Evolutionary conservation across 2,113 vertebrate genomes (phyloP).

Genomic region (Petrocephalus microphthalmus): DNA sequence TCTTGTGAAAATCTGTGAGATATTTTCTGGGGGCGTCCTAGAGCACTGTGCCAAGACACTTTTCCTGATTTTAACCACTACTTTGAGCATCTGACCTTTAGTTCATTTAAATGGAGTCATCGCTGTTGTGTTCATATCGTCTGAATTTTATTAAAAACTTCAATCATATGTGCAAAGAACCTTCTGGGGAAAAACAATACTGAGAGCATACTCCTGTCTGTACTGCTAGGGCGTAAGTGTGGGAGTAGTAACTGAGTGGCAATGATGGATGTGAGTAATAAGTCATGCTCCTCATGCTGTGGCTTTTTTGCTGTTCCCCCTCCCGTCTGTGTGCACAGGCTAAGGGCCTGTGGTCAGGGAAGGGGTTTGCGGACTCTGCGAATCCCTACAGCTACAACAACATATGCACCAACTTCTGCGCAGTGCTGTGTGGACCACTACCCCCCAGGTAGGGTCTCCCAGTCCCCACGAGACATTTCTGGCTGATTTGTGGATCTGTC

Average conservation of each 20-base stretch:
- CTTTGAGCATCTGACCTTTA: neutral
- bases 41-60: neutral
- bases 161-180: neutral
- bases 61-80: neutral
- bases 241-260: neutral
- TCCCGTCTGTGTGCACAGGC: conserved; percentile 59
- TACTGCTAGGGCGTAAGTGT: neutral
- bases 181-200: neutral
- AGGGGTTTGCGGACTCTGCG: conserved; percentile 75
- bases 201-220: neutral
- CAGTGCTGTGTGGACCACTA: conserved; percentile 83
- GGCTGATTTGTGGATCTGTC: neutral
- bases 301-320: neutral
- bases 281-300: neutral
- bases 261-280: neutral
- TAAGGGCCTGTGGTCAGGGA: conserved; percentile 91
- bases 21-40: neutral
- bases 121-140: neutral
- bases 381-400: conserved; percentile 93
- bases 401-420: conserved; percentile 88
- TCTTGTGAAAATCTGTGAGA: neutral
- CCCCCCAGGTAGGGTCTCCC: conserved; percentile 77
- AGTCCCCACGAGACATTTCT: neutral
- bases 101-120: neutral
- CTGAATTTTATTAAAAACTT: neutral